These are phyloP conservation scores for Rhizoglyphus robini DNA, from an alignment of 1,140 invertebrate species.

Conservation along the genomic window DNA sequence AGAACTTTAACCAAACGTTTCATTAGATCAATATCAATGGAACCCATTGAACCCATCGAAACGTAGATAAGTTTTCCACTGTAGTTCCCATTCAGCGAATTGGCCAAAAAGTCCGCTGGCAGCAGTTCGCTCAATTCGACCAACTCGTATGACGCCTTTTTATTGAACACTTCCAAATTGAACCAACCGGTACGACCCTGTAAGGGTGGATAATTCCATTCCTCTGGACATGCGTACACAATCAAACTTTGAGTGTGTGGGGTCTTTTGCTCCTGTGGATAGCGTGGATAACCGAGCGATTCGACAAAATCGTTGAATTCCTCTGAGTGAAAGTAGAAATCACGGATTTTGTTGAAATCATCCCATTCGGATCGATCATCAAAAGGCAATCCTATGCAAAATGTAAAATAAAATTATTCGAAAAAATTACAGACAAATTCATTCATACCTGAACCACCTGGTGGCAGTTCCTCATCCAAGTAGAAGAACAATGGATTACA, in stretches of 20 bases:
- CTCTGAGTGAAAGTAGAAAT: background rate
- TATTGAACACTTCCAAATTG: background rate
- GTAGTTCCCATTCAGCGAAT: no score
- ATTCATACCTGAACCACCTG: conserved; percentile 12
- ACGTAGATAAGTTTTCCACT: no score
- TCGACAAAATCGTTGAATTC: no score
- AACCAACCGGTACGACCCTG: background rate
- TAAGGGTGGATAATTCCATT: background rate
- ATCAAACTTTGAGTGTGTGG: background rate
- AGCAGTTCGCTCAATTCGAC: background rate
- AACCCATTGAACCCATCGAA: no score
- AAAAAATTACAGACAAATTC: background rate
- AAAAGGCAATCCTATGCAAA: no score
- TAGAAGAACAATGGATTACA: background rate
- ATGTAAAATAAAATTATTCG: no score
- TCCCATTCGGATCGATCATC: no score
- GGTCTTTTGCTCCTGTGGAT: background rate
- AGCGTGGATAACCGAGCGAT: background rate
- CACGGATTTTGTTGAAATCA: no score
- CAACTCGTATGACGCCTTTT: background rate
- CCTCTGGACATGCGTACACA: background rate
- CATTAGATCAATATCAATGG: no score
- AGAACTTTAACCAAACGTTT: no score
- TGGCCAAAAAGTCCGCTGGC: background rate
- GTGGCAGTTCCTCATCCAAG: background rate